These are phyloP conservation scores for Platichthys flesus DNA, from an alignment of 2,113 vertebrate genomes.

Conservation along the genomic window DNA sequence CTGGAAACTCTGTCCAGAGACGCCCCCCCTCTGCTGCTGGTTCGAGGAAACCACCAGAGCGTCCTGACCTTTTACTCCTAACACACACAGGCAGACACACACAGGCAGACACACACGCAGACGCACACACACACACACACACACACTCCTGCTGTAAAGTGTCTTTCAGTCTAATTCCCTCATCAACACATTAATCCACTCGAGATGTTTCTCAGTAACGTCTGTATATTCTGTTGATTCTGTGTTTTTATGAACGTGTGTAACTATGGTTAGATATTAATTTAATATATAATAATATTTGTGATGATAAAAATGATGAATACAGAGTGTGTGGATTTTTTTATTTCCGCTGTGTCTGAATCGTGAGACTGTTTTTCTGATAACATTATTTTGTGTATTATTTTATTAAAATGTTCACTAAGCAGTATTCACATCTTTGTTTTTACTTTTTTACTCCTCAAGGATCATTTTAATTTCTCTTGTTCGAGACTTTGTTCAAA, in stretches of 20 bases:
- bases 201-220: background rate
- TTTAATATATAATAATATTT: background rate
- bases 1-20: conserved; percentile 93
- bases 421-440: background rate
- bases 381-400: conserved; percentile 58
- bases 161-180: background rate
- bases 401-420: conserved; percentile 69
- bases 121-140: conserved; percentile 20
- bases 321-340: background rate
- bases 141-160: background rate
- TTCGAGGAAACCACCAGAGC: conserved; percentile 98
- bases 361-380: background rate
- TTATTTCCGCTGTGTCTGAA: background rate
- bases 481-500: too few relatives aligned
- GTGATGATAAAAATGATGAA: background rate
- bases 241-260: too few relatives aligned
- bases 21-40: conserved; percentile 92
- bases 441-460: background rate
- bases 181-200: too few relatives aligned
- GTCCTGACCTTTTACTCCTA: conserved; percentile 98
- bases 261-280: too few relatives aligned
- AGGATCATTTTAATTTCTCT: background rate
- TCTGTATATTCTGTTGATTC: too few relatives aligned
- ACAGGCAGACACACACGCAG: too few relatives aligned
- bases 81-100: conserved; percentile 34